These are phyloP conservation scores for Acleris sparsana DNA, from an alignment of 2,888 invertebrate genomes.

Conservation along the genomic window DNA sequence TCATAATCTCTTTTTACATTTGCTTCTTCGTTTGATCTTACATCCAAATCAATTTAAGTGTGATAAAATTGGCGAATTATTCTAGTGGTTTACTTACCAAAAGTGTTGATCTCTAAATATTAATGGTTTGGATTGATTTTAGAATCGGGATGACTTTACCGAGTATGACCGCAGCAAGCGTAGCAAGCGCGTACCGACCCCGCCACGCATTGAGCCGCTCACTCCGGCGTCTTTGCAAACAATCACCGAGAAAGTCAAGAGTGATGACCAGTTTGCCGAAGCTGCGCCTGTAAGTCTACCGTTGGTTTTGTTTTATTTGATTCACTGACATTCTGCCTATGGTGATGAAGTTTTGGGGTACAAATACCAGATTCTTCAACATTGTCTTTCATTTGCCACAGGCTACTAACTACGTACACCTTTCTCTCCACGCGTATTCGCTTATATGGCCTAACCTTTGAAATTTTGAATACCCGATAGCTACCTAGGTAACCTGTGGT, in stretches of 20 bases:
- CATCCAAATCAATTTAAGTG: no score
- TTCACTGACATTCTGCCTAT: no score
- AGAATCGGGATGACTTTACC: constrained; percentile 95
- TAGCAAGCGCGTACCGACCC: constrained; percentile 91
- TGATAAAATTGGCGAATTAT: no score
- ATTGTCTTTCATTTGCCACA: no score
- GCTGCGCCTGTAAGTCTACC: constrained; percentile 87
- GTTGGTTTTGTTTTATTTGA: not conserved
- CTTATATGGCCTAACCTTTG: not conserved
- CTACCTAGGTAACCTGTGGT: not conserved
- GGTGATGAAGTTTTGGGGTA: no score
- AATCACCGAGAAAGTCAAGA: constrained; percentile 92
- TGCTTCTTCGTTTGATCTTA: no score
- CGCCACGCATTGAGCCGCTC: constrained; percentile 93
- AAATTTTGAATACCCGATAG: not conserved
- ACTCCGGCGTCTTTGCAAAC: constrained; percentile 88
- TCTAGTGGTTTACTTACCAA: no score
- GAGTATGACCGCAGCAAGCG: constrained; percentile 92
- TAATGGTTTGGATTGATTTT: constrained; percentile 34
- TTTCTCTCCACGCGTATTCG: no score
- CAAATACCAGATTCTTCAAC: no score
- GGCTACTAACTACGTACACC: no score
- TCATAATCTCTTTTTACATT: not conserved
- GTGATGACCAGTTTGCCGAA: constrained; percentile 92
- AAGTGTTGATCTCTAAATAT: not conserved